Conservation (phyloP, 2,797 vertebrate genomes). For the Paguma larvata region DNA sequence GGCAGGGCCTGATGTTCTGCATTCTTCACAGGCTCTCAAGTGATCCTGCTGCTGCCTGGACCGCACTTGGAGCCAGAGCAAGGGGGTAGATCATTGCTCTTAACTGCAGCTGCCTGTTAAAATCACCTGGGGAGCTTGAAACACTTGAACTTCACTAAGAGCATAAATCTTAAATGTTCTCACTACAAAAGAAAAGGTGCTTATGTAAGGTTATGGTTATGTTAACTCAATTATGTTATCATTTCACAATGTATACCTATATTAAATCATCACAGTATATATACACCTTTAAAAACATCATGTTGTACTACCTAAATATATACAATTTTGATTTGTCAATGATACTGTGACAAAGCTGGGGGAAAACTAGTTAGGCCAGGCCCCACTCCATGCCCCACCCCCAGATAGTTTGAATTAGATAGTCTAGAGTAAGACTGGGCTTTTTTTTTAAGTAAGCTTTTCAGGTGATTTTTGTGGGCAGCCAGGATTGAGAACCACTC, state of each 20-base stretch:
- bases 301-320: neutral
- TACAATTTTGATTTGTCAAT: neutral
- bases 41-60: neutral
- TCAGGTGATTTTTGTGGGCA: neutral
- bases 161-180: neutral
- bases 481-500: constrained; percentile 33
- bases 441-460: constrained; percentile 7
- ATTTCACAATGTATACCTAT: neutral
- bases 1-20: neutral
- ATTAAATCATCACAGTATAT: neutral
- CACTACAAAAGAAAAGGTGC: neutral
- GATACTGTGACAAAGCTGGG: neutral
- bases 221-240: neutral
- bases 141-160: neutral
- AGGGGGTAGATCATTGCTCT: neutral
- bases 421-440: neutral
- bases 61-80: neutral
- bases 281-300: neutral
- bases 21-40: constrained; percentile 23
- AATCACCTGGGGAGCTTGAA: constrained; percentile 16
- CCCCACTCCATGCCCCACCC: neutral
- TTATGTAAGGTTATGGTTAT: neutral
- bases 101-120: neutral
- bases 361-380: neutral
- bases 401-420: constrained; percentile 22